Evolutionary conservation across 2,113 vertebrate species (phyloP).

Genomic region (Orycteropus afer): DNA sequence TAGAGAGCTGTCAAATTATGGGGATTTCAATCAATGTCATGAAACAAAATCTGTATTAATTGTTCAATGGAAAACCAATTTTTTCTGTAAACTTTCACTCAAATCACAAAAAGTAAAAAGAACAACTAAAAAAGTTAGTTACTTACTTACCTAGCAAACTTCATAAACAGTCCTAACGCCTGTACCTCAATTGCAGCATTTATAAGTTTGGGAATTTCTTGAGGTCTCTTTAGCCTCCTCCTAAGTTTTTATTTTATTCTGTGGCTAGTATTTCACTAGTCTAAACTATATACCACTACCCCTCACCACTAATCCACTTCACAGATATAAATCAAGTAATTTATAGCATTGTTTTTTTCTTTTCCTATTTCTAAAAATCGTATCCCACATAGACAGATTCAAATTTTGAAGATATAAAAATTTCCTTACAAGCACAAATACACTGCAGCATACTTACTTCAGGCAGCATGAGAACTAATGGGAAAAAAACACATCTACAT

Average conservation of each 20-base stretch:
- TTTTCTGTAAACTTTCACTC: too few species aligned
- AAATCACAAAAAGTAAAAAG: too few species aligned
- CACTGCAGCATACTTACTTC: not conserved
- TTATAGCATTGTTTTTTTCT: conserved; percentile 3
- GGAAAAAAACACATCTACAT: not conserved
- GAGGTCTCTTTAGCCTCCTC: not conserved
- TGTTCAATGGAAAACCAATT: too few species aligned
- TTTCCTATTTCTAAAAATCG: not conserved
- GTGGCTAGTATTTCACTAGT: not conserved
- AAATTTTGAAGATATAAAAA: conserved; percentile 34
- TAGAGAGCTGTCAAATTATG: too few species aligned
- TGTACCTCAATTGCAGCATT: not conserved
- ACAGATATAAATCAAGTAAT: conserved; percentile 26
- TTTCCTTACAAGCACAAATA: conserved; percentile 23
- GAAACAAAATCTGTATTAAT: too few species aligned
- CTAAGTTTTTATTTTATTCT: not conserved
- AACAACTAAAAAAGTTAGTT: too few species aligned
- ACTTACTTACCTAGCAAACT: not conserved
- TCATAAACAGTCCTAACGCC: not conserved
- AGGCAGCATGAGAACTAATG: not conserved
- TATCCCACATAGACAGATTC: not conserved
- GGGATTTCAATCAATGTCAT: too few species aligned
- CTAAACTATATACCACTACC: not conserved
- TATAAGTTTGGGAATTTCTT: conserved; percentile 13
- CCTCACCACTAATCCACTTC: not conserved